These are phyloP conservation scores for Polypedilum pembai DNA, from an alignment of 1,140 invertebrate genomes.

Conservation along the genomic window DNA sequence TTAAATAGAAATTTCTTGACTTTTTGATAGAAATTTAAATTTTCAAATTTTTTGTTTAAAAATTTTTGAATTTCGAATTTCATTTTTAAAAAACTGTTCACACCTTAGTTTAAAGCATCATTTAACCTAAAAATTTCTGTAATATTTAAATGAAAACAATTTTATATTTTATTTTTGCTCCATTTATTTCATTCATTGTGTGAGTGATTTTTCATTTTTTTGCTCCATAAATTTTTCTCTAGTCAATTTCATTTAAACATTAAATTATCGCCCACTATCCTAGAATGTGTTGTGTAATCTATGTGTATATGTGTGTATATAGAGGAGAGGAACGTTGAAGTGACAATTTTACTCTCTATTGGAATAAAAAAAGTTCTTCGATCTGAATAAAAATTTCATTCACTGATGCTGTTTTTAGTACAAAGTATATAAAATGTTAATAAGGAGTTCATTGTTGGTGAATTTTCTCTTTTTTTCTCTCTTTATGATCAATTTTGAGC, in stretches of 20 bases:
- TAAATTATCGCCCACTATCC: conserved; percentile 14
- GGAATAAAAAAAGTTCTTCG: neutral
- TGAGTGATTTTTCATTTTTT: conserved; percentile 12
- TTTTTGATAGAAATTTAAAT: no score
- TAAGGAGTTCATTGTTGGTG: neutral
- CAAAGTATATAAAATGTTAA: conserved; percentile 20
- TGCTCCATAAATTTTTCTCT: neutral
- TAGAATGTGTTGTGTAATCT: conserved; percentile 17
- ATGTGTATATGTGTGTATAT: neutral
- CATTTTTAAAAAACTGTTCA: neutral
- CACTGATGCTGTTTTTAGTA: neutral
- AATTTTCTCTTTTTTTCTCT: neutral
- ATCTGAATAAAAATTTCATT: conserved; percentile 26
- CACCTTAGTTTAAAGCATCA: no score
- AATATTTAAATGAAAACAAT: neutral
- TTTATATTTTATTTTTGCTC: conserved; percentile 17
- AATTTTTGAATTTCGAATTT: neutral
- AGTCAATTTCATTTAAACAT: conserved; percentile 21
- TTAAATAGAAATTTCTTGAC: no score
- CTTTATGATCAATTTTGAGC: neutral
- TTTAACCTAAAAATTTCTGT: neutral
- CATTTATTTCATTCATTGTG: conserved; percentile 25
- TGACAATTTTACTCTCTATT: neutral
- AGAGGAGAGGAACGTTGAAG: neutral
- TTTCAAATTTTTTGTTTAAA: neutral